A percentile compares a stretch with the other conserved stretches of the same genome.
Evolutionary conservation across 2,888 invertebrate genomes (phyloP).

Genomic region (Oscheius sp.): DNA sequence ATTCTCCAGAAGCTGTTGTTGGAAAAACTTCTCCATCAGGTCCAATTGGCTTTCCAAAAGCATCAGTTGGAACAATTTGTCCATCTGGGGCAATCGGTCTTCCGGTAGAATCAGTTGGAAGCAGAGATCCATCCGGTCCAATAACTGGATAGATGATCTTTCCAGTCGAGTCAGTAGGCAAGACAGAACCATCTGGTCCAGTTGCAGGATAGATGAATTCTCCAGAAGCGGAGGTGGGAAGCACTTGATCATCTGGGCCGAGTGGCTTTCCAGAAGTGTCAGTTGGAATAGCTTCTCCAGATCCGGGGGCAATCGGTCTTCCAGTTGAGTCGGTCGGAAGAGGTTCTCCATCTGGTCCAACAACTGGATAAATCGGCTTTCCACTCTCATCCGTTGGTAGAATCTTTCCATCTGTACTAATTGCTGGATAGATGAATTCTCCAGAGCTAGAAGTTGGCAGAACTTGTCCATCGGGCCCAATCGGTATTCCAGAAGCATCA

Average conservation of each 20-base stretch:
- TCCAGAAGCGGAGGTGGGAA: constrained; percentile 34
- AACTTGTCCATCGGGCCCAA: constrained; percentile 27
- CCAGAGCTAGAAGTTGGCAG: constrained; percentile 26
- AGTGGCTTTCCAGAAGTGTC: background rate
- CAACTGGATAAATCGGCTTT: constrained; percentile 35
- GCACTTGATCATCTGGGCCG: constrained; percentile 42
- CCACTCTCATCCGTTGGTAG: constrained; percentile 38
- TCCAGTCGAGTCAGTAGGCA: constrained; percentile 30
- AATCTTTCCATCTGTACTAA: constrained; percentile 35
- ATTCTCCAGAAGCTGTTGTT: constrained; percentile 49
- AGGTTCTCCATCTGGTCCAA: constrained; percentile 40
- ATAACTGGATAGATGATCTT: constrained; percentile 31
- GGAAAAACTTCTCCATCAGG: constrained; percentile 37
- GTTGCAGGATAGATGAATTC: constrained; percentile 31
- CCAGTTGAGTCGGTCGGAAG: constrained; percentile 30
- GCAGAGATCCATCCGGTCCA: constrained; percentile 41
- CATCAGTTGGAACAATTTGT: constrained; percentile 36
- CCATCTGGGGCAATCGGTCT: constrained; percentile 16
- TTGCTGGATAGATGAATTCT: constrained; percentile 30
- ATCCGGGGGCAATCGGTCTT: constrained; percentile 28
- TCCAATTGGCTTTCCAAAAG: constrained; percentile 40
- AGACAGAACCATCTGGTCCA: constrained; percentile 14
- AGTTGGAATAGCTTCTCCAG: constrained; percentile 49
- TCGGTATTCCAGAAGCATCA: constrained; percentile 28
- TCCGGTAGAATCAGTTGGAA: constrained; percentile 37